Evolutionary conservation across 2,888 invertebrate species (phyloP).

Genomic region (Agrilus biguttatus): DNA sequence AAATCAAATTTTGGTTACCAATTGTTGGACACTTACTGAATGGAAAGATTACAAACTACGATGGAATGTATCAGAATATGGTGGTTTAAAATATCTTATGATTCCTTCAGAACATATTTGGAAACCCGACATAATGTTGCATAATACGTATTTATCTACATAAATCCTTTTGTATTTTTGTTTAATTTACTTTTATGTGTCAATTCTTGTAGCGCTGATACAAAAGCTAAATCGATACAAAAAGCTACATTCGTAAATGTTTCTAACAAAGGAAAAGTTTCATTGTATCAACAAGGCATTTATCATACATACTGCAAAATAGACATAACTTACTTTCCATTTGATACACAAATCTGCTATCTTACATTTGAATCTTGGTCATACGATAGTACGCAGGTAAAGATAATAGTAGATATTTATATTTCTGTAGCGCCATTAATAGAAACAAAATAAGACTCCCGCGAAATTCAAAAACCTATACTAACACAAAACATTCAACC

Average conservation of each 20-base stretch:
- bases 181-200: too few relatives aligned
- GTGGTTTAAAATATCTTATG: conserved; percentile 69
- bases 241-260: conserved; percentile 80
- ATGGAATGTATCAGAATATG: conserved; percentile 74
- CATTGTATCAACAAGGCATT: conserved; percentile 73
- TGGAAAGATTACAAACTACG: conserved; percentile 76
- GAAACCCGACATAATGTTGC: conserved; percentile 77
- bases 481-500: too few relatives aligned
- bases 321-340: conserved; percentile 76
- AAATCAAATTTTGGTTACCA: conserved; percentile 73
- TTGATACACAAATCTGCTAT: conserved; percentile 65
- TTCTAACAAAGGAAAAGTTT: conserved; percentile 62
- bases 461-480: too few relatives aligned
- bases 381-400: conserved; percentile 71
- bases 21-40: conserved; percentile 75
- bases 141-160: conserved; percentile 61
- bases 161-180: too few relatives aligned
- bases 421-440: too few relatives aligned
- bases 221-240: conserved; percentile 68
- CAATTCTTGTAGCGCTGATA: conserved; percentile 53
- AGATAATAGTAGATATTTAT: too few relatives aligned
- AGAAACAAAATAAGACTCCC: too few relatives aligned
- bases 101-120: conserved; percentile 73
- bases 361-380: conserved; percentile 86
- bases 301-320: conserved; percentile 70